Percentiles rank a stretch among this genome's conserved stretches.
phyloP scores from a whole-genome alignment of 2,113 vertebrate genomes.

The Hassar affinis region DNA sequence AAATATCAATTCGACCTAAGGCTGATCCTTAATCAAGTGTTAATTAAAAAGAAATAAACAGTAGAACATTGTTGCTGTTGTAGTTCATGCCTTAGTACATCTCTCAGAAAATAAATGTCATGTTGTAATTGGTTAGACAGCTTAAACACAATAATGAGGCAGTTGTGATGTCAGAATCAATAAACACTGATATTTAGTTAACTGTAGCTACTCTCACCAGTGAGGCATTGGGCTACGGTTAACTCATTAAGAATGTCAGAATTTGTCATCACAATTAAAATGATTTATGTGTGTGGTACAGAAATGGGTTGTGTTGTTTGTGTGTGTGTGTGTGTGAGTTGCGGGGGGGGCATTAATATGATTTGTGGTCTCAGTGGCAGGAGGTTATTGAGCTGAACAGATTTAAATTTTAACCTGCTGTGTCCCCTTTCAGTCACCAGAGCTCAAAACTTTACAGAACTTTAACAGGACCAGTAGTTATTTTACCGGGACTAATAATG shows the following conservation, averaged over 20 bases:
- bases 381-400: slow-evolving; percentile 16
- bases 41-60: neutral
- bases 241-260: neutral
- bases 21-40: neutral
- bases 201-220: no score
- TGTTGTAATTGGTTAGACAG: neutral
- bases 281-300: slow-evolving; percentile 12
- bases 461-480: neutral
- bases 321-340: no score
- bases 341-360: slow-evolving; percentile 18
- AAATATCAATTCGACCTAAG: neutral
- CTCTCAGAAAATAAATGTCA: neutral
- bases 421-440: neutral
- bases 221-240: neutral
- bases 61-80: neutral
- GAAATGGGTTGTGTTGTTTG: slow-evolving; percentile 15
- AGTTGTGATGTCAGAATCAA: neutral
- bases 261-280: slow-evolving; percentile 12
- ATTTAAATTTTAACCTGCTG: slow-evolving; percentile 17
- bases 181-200: neutral
- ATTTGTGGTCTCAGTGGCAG: neutral
- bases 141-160: neutral
- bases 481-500: neutral
- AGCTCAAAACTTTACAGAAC: neutral
- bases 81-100: neutral